Evolutionary conservation across 2,888 invertebrate genomes (phyloP), one percentile per base, ranked within the genome.

Genomic region (Agapostemon virescens): DNA sequence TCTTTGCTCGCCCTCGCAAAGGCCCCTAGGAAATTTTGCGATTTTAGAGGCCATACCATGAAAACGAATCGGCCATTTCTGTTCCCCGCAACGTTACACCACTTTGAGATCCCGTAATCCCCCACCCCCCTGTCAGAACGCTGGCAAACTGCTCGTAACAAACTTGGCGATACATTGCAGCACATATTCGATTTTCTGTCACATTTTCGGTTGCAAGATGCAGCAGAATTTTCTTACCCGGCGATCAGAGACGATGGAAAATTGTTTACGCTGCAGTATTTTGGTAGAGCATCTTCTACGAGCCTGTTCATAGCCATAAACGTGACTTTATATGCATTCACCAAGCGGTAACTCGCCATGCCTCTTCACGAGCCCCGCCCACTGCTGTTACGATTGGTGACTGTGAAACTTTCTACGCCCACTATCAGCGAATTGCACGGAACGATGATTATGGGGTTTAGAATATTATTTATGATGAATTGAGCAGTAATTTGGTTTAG

Each of bases 111-210:
- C 61, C 30, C 20, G 58, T 33, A 30, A n/a, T n/a, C 9, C 23
- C 15, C 23, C 15, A 26, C 0, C 49, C n/a, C n/a, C n/a, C n/a
- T n/a, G 55, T 15, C 26, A 2, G 23, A 26, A 26, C 55, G 23
- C 15, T 13, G 55, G 55, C 26, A 55, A 55, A 55, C 26, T 55
- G 55, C 55, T 55, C 55, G 55, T 55, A 55, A 55, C 55, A 26
- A 55, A 55, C 15, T 26, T 26, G 26, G 26, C 26, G 26, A 23
- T 55, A 26, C 55, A 55, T 55, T 26, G 23, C 55, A 26, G 15
- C 26, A n/a, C n/a, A n/a, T 55, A 26, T 26, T 55, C 26, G 55
- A 26, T 26, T 6, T 55, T 26, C 15, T 26, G 5, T 5, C 2
- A 15, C 52, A n/a, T 26, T 15, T 26, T 13, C 15, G 15, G 52